Evolutionary conservation across 2,888 invertebrate species (phyloP), one percentile per base, ranked within the genome.

Genomic region (Ellobium chinense): DNA sequence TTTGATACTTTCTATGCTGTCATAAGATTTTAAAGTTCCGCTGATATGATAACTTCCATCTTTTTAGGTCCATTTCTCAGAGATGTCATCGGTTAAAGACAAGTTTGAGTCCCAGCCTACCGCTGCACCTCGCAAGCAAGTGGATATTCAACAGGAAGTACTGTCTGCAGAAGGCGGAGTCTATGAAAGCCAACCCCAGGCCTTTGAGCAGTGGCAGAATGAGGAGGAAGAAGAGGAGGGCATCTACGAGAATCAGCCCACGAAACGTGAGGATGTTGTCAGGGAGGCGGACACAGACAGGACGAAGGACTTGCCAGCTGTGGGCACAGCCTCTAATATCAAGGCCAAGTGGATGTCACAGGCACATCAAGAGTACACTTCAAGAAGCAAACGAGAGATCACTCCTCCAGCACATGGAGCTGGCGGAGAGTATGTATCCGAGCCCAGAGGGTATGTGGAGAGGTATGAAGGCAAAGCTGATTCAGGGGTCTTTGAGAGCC

Each of bases 281-380:
- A 92, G 94, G 60, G 94, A 91, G 80, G 78, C 85, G 5, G 92
- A 91, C 69, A 91, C 89, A 39, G 78, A 83, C 37, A 76, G 82
- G 18, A 85, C 85, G 31, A 86, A 86, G 12, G 89, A 87, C 37
- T 89, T 87, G 90, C 93, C 92, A 82, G 91, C 90, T 82, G 85
- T 91, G 72, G 98, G 98, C 91, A 97, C 97, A 36, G 97, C 98
- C 75, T 97, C 95, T 86, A 94, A 93, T 92, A 95, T 98, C 86
- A 95, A 97, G 80, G 96, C 96, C 92, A 95, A 95, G 91, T 98
- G 98, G 93, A 98, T 98, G 93, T 96, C 96, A 78, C 95, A 97
- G 94, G 95, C 96, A 81, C 82, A 78, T 21, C 84, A 86, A 36
- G 81, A 68, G 18, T 34, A 46, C 34, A 79, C 76, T 34, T 36